A percentile compares a stretch with the other conserved stretches of the same genome.
Conservation (phyloP, 2,797 vertebrate genomes). For the Sternotherus odoratus region DNA sequence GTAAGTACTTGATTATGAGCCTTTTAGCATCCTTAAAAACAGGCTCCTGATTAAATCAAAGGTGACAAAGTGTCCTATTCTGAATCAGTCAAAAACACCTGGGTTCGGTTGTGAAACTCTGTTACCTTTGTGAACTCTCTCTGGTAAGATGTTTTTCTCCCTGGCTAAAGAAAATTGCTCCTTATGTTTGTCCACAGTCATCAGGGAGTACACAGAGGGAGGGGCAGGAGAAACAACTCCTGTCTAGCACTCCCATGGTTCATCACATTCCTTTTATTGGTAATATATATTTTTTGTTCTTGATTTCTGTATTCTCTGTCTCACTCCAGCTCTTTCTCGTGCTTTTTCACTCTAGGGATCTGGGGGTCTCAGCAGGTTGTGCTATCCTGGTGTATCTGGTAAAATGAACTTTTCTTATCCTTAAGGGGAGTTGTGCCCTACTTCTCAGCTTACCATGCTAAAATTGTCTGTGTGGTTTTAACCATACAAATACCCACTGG, state of each 20-base stretch:
- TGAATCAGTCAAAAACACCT: conserved; percentile 47
- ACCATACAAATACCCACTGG: neutral
- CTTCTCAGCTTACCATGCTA: neutral
- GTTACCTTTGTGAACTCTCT: neutral
- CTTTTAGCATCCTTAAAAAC: conserved; percentile 56
- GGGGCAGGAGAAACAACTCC: neutral
- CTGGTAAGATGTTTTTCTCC: neutral
- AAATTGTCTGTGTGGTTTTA: neutral
- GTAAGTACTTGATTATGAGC: conserved; percentile 82
- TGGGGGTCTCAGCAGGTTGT: neutral
- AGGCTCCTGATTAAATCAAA: conserved; percentile 60
- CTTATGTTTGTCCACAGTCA: neutral
- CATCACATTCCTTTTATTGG: conserved; percentile 22
- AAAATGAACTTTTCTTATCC: neutral
- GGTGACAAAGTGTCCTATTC: conserved; percentile 37
- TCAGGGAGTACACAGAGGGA: neutral
- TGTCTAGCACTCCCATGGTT: neutral
- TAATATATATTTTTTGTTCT: neutral
- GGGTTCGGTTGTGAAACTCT: conserved; percentile 17
- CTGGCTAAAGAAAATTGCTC: neutral
- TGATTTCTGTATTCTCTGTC: neutral
- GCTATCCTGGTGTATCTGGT: rapidly evolving
- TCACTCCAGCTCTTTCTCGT: neutral
- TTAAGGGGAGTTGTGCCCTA: neutral
- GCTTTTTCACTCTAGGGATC: neutral